Percentiles rank a stretch among this genome's conserved stretches.
Evolutionary conservation across 2,888 invertebrate species (phyloP).

Genomic region (Clitarchus hookeri): DNA sequence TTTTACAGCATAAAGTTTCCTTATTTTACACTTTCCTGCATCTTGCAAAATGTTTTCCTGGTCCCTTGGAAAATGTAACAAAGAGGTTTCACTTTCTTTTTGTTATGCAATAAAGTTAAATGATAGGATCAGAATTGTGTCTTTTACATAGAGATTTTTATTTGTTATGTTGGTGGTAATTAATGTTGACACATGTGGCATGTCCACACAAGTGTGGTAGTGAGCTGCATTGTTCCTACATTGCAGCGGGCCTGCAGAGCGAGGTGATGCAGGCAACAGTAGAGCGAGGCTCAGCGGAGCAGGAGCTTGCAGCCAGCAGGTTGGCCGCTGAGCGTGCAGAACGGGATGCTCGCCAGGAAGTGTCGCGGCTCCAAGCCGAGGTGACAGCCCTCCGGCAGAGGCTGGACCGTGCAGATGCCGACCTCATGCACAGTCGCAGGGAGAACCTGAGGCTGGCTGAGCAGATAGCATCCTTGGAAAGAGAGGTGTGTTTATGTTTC

Average conservation of each 20-base stretch:
- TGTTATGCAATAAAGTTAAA: too few species aligned
- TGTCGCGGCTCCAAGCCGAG: constrained; percentile 74
- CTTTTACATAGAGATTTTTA: too few species aligned
- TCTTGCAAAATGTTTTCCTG: too few species aligned
- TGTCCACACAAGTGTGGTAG: too few species aligned
- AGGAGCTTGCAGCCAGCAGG: constrained; percentile 75
- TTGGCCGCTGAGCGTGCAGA: constrained; percentile 69
- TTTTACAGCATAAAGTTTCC: too few species aligned
- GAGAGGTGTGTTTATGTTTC: constrained; percentile 66
- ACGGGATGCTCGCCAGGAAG: constrained; percentile 76
- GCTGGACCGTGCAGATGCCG: constrained; percentile 79
- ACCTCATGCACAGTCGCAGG: constrained; percentile 76
- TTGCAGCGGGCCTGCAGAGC: constrained; percentile 71
- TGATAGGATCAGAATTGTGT: too few species aligned
- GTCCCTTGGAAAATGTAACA: too few species aligned
- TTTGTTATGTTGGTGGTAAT: too few species aligned
- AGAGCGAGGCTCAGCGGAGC: constrained; percentile 78
- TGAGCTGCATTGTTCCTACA: constrained; percentile 15
- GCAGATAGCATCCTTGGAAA: constrained; percentile 77
- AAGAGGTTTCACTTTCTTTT: too few species aligned
- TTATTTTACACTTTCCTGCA: too few species aligned
- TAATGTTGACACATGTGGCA: too few species aligned
- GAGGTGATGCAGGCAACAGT: constrained; percentile 76
- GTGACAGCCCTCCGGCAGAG: constrained; percentile 73
- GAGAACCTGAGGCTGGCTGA: constrained; percentile 79